Percentiles rank a stretch among this genome's conserved stretches.
Conservation (phyloP, 2,113 vertebrate species). For the Ancistrus triradiatus region DNA sequence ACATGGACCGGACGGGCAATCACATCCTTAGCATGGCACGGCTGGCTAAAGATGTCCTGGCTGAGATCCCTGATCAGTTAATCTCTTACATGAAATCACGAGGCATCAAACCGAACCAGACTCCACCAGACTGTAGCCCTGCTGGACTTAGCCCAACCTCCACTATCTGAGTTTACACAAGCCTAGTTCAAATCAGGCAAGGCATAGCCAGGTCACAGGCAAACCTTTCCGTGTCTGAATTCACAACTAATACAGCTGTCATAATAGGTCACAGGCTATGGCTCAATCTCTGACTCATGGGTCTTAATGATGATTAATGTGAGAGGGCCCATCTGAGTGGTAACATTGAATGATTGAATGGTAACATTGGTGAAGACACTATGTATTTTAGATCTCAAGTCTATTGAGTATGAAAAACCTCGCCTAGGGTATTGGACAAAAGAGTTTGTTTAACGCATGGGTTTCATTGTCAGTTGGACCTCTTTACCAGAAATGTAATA, state of each 20-base stretch:
- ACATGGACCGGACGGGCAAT: conserved; percentile 85
- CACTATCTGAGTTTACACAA: conserved; percentile 2
- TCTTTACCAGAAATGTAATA: too few species aligned
- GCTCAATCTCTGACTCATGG: too few species aligned
- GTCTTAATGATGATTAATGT: too few species aligned
- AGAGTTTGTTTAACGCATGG: too few species aligned
- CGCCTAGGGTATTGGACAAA: too few species aligned
- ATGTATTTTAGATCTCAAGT: too few species aligned
- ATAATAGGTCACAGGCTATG: too few species aligned
- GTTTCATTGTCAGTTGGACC: too few species aligned
- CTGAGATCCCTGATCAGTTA: conserved; percentile 89
- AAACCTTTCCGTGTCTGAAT: conserved; percentile 14
- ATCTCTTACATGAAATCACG: conserved; percentile 87
- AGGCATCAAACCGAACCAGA: conserved; percentile 71
- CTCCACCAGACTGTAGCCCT: conserved; percentile 60
- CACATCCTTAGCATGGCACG: conserved; percentile 90
- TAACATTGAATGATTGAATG: too few species aligned
- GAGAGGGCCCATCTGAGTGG: too few species aligned
- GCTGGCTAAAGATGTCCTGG: conserved; percentile 87
- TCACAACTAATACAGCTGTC: conserved; percentile 2
- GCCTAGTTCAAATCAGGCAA: background rate
- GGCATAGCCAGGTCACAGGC: conserved; percentile 1
- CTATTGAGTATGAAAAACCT: too few species aligned
- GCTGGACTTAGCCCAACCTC: conserved; percentile 51
- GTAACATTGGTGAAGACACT: too few species aligned